Base-by-base conservation (phyloP, 1,140 invertebrate species). In the Carcinoscorpius rotundicauda region DNA sequence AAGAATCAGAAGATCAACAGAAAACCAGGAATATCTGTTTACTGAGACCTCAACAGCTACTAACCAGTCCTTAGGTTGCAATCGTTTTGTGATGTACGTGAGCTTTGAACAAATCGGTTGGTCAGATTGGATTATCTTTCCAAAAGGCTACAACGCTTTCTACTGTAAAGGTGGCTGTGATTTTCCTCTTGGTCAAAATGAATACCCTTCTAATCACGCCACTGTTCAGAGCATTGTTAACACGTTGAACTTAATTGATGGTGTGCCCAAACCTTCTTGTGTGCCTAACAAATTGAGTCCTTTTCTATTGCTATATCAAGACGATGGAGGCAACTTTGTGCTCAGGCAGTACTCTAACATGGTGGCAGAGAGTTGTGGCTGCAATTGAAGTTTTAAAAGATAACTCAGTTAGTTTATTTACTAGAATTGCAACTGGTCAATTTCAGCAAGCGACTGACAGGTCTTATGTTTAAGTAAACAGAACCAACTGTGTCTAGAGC, bases 91-190 rank as follows among this genome's bases (percentile, higher is more conserved):
- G 55, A 83, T 99, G 64, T 95, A 92, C 78, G 93, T 99, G 11
- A 91, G 98, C 77, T 99, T 99, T 76, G 83, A 79, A 5, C 91
- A 97, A 70, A 93, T 99, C 8, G 95, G 94, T 49, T 99, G 97
- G 97, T 89, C 90, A 73, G 93, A 98, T 78, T 99, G 97, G 97
- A 98, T 99, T 72, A 91, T 99, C n/a, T 95, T 95, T 5, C 97
- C 97, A 4, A 84, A 86, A 5, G 93, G 93, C 48, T 98, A 98
- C 79, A 86, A 96, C 70, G 95, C 96, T 0, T 97, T 84, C 78
- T 96, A 92, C 76, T 99, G 96, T 78, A 84, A 90, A 70, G 96
- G 97, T 4, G 88, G 94, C 71, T 98, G 96, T 78, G 86, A 87
- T 6, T 97, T 92, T 73, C 94, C 95, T 3, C 78, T 98, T 64